These are phyloP conservation scores for Odontomyia ornata DNA, from an alignment of 2,888 invertebrate genomes.

Conservation along the genomic window DNA sequence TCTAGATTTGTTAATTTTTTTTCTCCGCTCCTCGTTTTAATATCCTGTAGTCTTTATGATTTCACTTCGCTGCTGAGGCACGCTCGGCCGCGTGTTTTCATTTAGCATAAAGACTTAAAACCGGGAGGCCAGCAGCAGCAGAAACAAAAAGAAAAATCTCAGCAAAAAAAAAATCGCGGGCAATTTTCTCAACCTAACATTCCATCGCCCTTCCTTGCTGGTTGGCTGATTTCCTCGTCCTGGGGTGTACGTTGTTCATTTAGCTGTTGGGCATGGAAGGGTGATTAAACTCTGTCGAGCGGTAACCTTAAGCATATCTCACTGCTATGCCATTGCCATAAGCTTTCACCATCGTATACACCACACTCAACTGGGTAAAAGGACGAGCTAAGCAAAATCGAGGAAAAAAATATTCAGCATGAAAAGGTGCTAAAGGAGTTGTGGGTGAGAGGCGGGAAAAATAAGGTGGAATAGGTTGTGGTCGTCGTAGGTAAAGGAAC, in stretches of 20 bases:
- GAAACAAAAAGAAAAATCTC: constrained; percentile 8
- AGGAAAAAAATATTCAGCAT: neutral
- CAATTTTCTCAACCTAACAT: constrained; percentile 21
- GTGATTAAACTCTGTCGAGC: constrained; percentile 28
- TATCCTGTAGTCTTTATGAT: neutral
- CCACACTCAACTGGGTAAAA: neutral
- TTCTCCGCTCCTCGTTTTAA: neutral
- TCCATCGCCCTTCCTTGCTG: neutral
- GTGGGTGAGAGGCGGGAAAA: neutral
- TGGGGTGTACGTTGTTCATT: neutral
- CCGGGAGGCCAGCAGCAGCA: neutral
- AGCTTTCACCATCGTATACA: neutral
- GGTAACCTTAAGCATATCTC: constrained; percentile 12
- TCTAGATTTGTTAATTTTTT: neutral
- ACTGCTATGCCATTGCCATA: neutral
- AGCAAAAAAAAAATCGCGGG: neutral
- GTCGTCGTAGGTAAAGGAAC: neutral
- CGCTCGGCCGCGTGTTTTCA: neutral
- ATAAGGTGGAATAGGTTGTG: too few relatives aligned
- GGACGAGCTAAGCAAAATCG: constrained; percentile 4
- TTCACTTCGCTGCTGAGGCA: neutral
- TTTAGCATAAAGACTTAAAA: neutral
- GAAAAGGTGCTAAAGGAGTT: neutral
- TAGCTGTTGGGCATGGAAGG: neutral
- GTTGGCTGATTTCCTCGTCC: neutral